These are phyloP conservation scores for Saturnia pavonia DNA, from an alignment of 2,888 invertebrate species.

Conservation along the genomic window DNA sequence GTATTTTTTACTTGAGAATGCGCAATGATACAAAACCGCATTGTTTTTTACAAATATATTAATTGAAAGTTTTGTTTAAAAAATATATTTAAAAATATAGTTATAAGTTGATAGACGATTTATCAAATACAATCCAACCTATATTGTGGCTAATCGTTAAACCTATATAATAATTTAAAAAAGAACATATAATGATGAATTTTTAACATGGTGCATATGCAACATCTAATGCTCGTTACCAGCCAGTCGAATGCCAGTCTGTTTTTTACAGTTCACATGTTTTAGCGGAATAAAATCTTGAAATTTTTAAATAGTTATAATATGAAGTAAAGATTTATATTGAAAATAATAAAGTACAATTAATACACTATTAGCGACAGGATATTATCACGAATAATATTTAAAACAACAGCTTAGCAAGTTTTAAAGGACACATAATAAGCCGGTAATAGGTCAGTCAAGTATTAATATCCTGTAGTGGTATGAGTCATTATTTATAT, in stretches of 20 bases:
- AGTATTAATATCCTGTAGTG: neutral
- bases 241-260: no score
- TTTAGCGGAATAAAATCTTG: no score
- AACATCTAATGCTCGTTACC: no score
- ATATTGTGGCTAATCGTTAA: no score
- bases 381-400: neutral
- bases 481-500: constrained; percentile 12
- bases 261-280: no score
- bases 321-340: neutral
- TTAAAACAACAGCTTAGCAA: neutral
- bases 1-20: neutral
- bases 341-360: neutral
- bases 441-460: neutral
- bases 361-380: neutral
- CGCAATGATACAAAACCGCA: neutral
- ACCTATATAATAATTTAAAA: no score
- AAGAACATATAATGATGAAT: no score
- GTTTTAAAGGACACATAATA: neutral
- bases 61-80: neutral
- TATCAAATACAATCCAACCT: no score
- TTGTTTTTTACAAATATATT: neutral
- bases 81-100: neutral
- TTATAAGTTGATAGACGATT: neutral
- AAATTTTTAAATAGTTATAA: no score
- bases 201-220: no score